These are phyloP conservation scores for Ophthalmolycus amberensis DNA, from an alignment of 2,113 vertebrate genomes.

Conservation along the genomic window DNA sequence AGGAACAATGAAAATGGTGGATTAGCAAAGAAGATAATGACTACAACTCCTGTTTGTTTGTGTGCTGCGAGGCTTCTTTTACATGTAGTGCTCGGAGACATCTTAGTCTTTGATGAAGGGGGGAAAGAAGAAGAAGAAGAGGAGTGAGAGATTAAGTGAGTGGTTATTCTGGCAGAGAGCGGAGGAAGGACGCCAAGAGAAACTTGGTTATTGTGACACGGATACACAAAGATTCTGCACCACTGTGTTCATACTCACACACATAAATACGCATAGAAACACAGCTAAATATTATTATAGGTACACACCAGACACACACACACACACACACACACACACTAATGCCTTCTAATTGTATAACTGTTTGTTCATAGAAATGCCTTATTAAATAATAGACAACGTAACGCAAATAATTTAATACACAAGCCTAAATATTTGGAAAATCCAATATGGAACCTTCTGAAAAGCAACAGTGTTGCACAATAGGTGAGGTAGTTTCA, in stretches of 20 bases:
- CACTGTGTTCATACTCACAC: not conserved
- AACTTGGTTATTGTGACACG: conserved; percentile 34
- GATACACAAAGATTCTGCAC: not conserved
- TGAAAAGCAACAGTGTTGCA: conserved; percentile 63
- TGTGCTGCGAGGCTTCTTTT: conserved; percentile 36
- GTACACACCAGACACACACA: conserved; percentile 5
- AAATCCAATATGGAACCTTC: conserved; percentile 47
- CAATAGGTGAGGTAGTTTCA: conserved; percentile 42
- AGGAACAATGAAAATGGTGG: not conserved
- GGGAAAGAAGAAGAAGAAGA: conserved; percentile 34
- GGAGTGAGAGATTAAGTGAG: conserved; percentile 66
- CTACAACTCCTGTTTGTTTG: conserved; percentile 47
- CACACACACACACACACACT: conserved; percentile 13
- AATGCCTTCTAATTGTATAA: conserved; percentile 41
- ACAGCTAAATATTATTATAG: not conserved
- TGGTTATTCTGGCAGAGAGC: conserved; percentile 57
- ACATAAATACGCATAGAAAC: not conserved
- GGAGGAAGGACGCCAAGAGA: conserved; percentile 69
- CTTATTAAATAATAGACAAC: conserved; percentile 71
- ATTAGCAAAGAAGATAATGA: conserved; percentile 21
- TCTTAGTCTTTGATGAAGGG: conserved; percentile 67
- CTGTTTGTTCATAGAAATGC: conserved; percentile 56
- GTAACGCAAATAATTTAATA: conserved; percentile 66
- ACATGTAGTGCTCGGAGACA: conserved; percentile 42
- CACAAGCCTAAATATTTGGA: conserved; percentile 74